Evolutionary conservation across 2,113 vertebrate genomes (phyloP), one percentile per base, ranked within the genome.

Genomic region (Camelus bactrianus): DNA sequence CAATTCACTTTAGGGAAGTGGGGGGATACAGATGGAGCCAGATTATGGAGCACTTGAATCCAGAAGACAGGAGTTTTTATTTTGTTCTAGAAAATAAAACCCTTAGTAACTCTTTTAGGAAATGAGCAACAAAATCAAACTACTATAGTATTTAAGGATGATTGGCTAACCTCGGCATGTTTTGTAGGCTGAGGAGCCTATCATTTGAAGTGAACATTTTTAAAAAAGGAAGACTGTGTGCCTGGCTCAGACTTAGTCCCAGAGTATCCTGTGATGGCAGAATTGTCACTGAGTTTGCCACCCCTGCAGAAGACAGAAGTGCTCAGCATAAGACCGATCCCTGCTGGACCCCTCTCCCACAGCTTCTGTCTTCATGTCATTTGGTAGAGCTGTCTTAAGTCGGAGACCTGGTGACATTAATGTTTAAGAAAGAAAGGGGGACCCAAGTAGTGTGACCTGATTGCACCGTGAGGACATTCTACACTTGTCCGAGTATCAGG

Each of bases 391-490:
- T 58, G 3, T 83, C 91, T 89, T 42, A 87, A 58, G 48, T 88
- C 7, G 6, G 77, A 92, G 89, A 56, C 54, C 70, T 65, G 16
- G 67, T 35, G 19, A n/a, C 91, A 91, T 96, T 95, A 89, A 96
- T 96, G 79, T 94, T 96, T 95, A 70, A 96, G 79, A 82, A 89
- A 83, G 70, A 54, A 93, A 83, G 42, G 89, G 80, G 20, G 32
- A 96, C 3, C 88, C 70, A 16, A 87, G 42, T 24, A 83, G 60
- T 54, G 28, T 50, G 89, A 94, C 93, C 85, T 79, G 1, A 35
- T 82, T 93, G 92, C 82, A 46, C 16, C 38, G 17, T 75, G 46
- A 80, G 54, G 38, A 32, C 48, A 14, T n/a, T 84, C 56, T 92
- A 8, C 48, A 56, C 70, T 69, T 9, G 8, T 15, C 62, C 56